phyloP scores from a whole-genome alignment of 2,797 vertebrate genomes.

The Peromyscus attwateri region DNA sequence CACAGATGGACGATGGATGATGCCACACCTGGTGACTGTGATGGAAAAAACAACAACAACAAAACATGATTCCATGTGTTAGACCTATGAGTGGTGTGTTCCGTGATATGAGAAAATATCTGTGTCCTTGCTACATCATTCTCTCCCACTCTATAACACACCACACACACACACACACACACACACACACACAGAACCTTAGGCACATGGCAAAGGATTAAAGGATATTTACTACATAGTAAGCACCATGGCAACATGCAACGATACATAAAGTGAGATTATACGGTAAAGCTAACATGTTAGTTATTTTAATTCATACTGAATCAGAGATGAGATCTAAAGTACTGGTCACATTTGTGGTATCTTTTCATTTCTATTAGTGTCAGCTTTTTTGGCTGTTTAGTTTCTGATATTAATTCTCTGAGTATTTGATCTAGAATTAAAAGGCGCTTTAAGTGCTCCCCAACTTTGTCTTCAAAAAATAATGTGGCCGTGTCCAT shows the following conservation, averaged over 20 bases:
- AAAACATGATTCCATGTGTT: constrained; percentile 47
- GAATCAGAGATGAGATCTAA: not conserved
- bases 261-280: not conserved
- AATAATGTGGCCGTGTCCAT: constrained; percentile 10
- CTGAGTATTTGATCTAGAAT: constrained; percentile 37
- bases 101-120: constrained; percentile 21
- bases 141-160: not conserved
- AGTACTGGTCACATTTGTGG: not conserved
- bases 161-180: not conserved
- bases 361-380: not conserved
- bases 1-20: constrained; percentile 76
- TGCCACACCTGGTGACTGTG: constrained; percentile 74
- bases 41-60: not conserved
- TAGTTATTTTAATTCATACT: not conserved
- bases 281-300: not conserved
- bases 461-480: constrained; percentile 18
- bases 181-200: not conserved
- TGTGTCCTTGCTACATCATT: constrained; percentile 19
- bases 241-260: constrained; percentile 30
- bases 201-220: not conserved
- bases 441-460: not conserved
- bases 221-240: not conserved
- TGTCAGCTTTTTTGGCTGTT: not conserved
- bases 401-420: constrained; percentile 17
- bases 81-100: not conserved